phyloP scores from a whole-genome alignment of 2,797 vertebrate species.

The Tamandua tetradactyla region DNA sequence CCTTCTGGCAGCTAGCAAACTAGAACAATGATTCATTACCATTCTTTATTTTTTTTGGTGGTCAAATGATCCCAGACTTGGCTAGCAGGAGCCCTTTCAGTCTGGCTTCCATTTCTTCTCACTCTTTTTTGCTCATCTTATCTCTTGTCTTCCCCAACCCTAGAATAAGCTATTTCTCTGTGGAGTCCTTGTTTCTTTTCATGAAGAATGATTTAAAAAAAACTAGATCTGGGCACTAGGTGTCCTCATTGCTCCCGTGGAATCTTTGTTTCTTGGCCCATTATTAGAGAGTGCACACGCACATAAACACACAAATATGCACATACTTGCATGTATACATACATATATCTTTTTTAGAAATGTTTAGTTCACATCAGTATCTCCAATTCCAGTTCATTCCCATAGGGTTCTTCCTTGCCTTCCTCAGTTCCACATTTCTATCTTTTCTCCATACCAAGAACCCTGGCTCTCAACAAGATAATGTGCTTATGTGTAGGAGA shows the following conservation, averaged over 20 bases:
- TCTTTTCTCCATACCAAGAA: neutral
- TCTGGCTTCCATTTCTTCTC: neutral
- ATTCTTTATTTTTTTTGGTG: slow-evolving; percentile 19
- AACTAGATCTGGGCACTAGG: neutral
- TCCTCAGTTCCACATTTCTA: neutral
- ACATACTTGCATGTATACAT: neutral
- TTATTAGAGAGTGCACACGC: neutral
- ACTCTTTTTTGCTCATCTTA: neutral
- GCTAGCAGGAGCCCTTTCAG: neutral
- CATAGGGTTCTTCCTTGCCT: neutral
- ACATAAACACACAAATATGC: neutral
- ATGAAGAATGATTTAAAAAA: neutral
- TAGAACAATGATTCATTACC: neutral
- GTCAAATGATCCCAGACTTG: neutral
- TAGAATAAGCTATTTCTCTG: neutral
- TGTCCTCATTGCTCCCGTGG: neutral
- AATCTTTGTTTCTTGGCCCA: neutral
- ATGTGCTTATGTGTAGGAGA: neutral
- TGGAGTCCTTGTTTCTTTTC: neutral
- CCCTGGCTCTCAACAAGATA: neutral
- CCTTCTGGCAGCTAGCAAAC: too few relatives aligned
- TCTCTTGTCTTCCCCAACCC: neutral
- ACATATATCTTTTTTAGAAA: neutral
- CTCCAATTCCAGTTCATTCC: neutral
- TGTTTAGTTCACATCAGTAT: neutral